Base-by-base conservation (phyloP, 1,140 invertebrate species). In the Penaeus japonicus region DNA sequence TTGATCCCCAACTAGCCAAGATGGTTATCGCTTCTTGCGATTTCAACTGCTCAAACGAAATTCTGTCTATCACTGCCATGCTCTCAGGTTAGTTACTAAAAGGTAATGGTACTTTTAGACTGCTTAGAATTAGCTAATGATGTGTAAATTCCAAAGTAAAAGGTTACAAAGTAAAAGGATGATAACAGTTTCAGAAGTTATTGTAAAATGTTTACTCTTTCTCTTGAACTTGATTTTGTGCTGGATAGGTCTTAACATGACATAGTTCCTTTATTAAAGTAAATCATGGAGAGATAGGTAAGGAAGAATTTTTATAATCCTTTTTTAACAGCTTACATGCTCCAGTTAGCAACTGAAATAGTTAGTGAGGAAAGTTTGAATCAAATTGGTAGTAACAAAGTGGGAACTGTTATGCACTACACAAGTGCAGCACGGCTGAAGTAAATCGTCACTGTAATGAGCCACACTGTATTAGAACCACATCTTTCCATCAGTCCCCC, bases 21-120 rank as follows among this genome's bases (percentile, higher is more conserved):
- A 99, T 99, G 97, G 94, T 99, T 39, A 99, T 99, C 89, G 91
- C 91, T 20, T 94, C 94, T 87, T 95, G 94, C 91, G 98, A 99
- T 93, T 97, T 98, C 93, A 99, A 98, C 93, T 99, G 99, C 92
- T 99, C 98, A 90, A 99, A 99, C 94, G 99, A 99, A 94, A 99
- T 99, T 91, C 95, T 99, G 30, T 99, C 98, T 91, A 98, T 99
- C 91, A 99, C 98, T 24, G 98, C 98, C 83, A 99, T 99, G 99
- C 94, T 99, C 91, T 99, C 98, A 95, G 98, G 98, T 99, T 95
- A 94, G 91, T 90, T 86, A 89, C 84, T 81, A 62, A 89, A 89
- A 77, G 87, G 77, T 79, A 75, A 55, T 30, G 22, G 32, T 77
- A 30, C 24, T 79, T 84, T 24, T 39, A 15, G 24, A 18, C 20